Conservation (phyloP, 2,888 invertebrate genomes). For the Ichneumoninae sp. region DNA sequence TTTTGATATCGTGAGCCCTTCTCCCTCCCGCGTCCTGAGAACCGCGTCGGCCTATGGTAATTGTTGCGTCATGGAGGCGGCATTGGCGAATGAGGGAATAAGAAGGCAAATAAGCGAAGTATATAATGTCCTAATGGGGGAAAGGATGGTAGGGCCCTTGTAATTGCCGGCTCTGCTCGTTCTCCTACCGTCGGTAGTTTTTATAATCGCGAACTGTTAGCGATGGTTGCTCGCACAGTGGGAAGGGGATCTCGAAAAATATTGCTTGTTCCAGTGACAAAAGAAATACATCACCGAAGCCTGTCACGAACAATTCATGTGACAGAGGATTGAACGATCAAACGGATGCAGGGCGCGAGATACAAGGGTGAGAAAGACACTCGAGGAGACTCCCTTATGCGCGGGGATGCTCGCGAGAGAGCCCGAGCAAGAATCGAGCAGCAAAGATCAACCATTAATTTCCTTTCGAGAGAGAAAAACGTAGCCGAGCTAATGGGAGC, state of each 20-base stretch:
- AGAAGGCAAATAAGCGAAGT: conserved; percentile 50
- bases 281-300: conserved; percentile 12
- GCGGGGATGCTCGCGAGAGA: conserved; percentile 15
- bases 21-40: conserved; percentile 24
- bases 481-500: conserved; percentile 82
- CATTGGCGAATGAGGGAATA: conserved; percentile 66
- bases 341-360: conserved; percentile 31
- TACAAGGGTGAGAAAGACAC: conserved; percentile 43
- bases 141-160: conserved; percentile 18
- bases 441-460: conserved; percentile 83
- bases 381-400: conserved; percentile 18
- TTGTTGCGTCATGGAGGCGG: conserved; percentile 74
- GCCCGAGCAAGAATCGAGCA: conserved; percentile 45
- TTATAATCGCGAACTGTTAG: conserved; percentile 17
- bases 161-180: not conserved
- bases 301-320: conserved; percentile 49
- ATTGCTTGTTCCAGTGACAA: conserved; percentile 9
- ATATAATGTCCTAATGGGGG: conserved; percentile 4
- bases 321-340: conserved; percentile 52
- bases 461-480: conserved; percentile 80
- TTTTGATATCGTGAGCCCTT: conserved; percentile 79
- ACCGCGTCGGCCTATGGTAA: conserved; percentile 28
- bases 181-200: not conserved
- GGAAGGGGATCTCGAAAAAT: not conserved
- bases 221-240: not conserved